A percentile compares a stretch with the other conserved stretches of the same genome.
Evolutionary conservation across 2,888 invertebrate species (phyloP).

Genomic region (Megalurothrips usitatus): DNA sequence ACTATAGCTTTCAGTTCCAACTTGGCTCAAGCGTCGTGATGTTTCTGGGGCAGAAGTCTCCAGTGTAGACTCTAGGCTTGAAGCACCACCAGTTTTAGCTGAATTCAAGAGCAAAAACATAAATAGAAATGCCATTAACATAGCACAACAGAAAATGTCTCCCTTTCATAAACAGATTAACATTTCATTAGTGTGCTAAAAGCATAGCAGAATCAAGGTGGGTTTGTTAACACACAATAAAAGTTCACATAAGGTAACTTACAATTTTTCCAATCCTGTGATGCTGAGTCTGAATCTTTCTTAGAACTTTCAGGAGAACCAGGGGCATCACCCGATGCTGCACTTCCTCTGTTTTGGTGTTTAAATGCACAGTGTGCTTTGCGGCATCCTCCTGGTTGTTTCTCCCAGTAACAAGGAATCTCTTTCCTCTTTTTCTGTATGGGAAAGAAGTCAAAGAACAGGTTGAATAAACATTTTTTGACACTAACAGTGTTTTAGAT

Average conservation of each 20-base stretch:
- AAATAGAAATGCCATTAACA: too few relatives aligned
- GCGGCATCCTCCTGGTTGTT: slow-evolving; percentile 75
- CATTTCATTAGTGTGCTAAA: not conserved
- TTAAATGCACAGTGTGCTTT: slow-evolving; percentile 81
- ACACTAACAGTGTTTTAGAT: too few relatives aligned
- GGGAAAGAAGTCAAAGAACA: slow-evolving; percentile 32
- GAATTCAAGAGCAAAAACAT: not conserved
- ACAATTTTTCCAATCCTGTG: not conserved
- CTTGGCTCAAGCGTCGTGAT: slow-evolving; percentile 35
- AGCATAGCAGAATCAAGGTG: not conserved
- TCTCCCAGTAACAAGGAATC: slow-evolving; percentile 84
- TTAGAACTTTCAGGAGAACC: slow-evolving; percentile 30
- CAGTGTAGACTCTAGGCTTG: not conserved
- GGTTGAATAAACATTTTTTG: slow-evolving; percentile 23
- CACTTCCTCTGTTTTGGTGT: slow-evolving; percentile 50
- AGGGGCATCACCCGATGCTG: slow-evolving; percentile 33
- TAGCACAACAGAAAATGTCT: too few relatives aligned
- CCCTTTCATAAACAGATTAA: not conserved
- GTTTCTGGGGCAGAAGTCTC: slow-evolving; percentile 4
- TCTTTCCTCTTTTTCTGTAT: slow-evolving; percentile 73
- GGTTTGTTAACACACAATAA: not conserved
- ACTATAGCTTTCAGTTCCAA: slow-evolving; percentile 5
- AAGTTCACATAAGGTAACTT: not conserved
- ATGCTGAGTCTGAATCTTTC: slow-evolving; percentile 37
- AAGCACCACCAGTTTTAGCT: slow-evolving; percentile 28